These are phyloP conservation scores for Ciconia nigra DNA, from an alignment of 2,797 vertebrate genomes.

Conservation along the genomic window DNA sequence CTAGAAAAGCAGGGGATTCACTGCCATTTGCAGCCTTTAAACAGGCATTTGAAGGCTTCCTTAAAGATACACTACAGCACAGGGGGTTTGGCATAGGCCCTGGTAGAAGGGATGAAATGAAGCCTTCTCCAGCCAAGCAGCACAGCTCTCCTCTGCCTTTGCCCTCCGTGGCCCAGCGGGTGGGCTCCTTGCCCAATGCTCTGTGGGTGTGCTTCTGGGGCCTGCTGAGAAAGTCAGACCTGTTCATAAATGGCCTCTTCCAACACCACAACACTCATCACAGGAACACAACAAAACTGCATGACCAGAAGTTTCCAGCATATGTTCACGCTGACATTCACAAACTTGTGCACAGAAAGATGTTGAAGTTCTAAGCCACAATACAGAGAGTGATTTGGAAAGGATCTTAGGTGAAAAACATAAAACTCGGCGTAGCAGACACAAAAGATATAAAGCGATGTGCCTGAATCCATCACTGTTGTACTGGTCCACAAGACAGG, in stretches of 20 bases:
- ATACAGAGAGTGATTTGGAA: not conserved
- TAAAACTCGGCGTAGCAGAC: not conserved
- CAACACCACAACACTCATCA: fast-evolving
- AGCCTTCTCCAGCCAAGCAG: not conserved
- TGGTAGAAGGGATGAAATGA: not conserved
- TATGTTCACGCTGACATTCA: not conserved
- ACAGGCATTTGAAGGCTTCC: not conserved
- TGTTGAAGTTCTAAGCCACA: not conserved
- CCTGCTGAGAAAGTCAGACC: not conserved
- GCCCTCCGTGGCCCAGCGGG: fast-evolving
- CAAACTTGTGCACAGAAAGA: not conserved
- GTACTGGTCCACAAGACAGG: not conserved
- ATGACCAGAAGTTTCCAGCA: not conserved
- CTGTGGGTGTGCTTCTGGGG: not conserved
- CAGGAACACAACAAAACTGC: not conserved
- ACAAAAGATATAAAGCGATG: not conserved
- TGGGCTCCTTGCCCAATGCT: fast-evolving
- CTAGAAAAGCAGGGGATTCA: not conserved
- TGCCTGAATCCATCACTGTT: not conserved
- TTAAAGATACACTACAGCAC: not conserved
- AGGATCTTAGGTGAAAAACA: not conserved
- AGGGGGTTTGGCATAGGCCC: not conserved
- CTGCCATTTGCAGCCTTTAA: not conserved
- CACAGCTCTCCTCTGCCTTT: not conserved
- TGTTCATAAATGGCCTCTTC: not conserved